Evolutionary conservation across 2,888 invertebrate species (phyloP), one percentile per base, ranked within the genome.

Genomic region (Tachystola acroxantha): DNA sequence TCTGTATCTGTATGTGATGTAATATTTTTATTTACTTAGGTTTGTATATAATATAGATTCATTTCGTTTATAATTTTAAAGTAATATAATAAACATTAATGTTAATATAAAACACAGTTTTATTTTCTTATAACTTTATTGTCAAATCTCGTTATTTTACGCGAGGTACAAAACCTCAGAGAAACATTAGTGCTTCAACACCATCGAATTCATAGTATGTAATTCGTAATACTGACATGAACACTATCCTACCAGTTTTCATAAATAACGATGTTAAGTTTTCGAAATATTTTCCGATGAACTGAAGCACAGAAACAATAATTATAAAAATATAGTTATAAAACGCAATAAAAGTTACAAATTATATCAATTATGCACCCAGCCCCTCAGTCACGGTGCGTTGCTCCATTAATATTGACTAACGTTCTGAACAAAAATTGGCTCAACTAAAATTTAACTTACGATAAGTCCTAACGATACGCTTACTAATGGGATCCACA

Each of bases 341-440:
- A 75, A 74, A 75, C 69, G 71, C 76, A 75, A 77, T 75, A 79
- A 77, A 57, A 57, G 60, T 57, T 78, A 67, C 55, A 77, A 78
- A 76, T 57, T 43, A 53, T 57, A 53, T 57, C 36, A 48, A 45
- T 47, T 44, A 45, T 43, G 64, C 74, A 73, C 67, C 61, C 59
- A 53, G 53, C 56, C 56, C 53, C 49, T 75, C 69, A 73, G 75
- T 78, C 75, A 62, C 63, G 70, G 73, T 68, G 72, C 68, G 55
- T 25, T 10, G n/a, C 14, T 34, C n/a, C 20, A 24, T 10, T 7
- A 13, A 34, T 44, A 41, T 53, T 47, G 51, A 53, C 46, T 50
- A 46, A 50, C 49, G 51, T 48, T 6, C 13, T 49, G 50, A 48
- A 45, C 45, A 49, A 46, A n/a, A n/a, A n/a, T n/a, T n/a, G n/a